Conservation (phyloP, 2,888 invertebrate genomes). For the Altica lythri region DNA sequence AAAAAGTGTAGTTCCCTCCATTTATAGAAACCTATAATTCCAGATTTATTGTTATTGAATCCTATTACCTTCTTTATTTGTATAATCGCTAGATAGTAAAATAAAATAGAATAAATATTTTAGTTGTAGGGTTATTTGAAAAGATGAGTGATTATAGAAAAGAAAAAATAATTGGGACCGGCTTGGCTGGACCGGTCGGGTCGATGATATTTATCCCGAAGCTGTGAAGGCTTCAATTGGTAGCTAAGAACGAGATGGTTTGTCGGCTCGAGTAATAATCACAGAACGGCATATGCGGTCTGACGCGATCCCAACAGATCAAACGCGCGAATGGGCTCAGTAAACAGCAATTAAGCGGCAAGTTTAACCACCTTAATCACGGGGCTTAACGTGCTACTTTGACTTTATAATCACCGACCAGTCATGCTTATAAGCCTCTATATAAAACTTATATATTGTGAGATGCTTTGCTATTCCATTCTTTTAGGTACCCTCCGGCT, state of each 20-base stretch:
- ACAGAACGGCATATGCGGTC: slow-evolving; percentile 54
- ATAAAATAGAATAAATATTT: too few species aligned
- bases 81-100: too few species aligned
- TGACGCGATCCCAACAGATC: slow-evolving; percentile 55
- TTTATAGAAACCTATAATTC: too few species aligned
- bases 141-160: slow-evolving; percentile 32
- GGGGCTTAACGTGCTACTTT: slow-evolving; percentile 58
- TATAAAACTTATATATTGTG: slow-evolving; percentile 37
- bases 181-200: too few species aligned
- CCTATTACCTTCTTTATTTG: too few species aligned
- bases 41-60: too few species aligned
- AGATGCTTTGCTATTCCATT: slow-evolving; percentile 17
- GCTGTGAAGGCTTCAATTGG: slow-evolving; percentile 52
- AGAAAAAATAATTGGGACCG: slow-evolving; percentile 50
- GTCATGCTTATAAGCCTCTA: slow-evolving; percentile 51
- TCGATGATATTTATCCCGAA: slow-evolving; percentile 51
- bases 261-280: slow-evolving; percentile 56
- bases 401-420: slow-evolving; percentile 56
- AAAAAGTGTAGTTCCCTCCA: too few species aligned
- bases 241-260: slow-evolving; percentile 54
- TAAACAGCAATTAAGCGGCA: slow-evolving; percentile 59
- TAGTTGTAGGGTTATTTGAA: too few species aligned
- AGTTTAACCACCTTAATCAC: slow-evolving; percentile 58
- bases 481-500: slow-evolving; percentile 6
- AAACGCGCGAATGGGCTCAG: slow-evolving; percentile 58